Conservation (phyloP, 2,888 invertebrate genomes). For the Euplagia quadripunctaria region DNA sequence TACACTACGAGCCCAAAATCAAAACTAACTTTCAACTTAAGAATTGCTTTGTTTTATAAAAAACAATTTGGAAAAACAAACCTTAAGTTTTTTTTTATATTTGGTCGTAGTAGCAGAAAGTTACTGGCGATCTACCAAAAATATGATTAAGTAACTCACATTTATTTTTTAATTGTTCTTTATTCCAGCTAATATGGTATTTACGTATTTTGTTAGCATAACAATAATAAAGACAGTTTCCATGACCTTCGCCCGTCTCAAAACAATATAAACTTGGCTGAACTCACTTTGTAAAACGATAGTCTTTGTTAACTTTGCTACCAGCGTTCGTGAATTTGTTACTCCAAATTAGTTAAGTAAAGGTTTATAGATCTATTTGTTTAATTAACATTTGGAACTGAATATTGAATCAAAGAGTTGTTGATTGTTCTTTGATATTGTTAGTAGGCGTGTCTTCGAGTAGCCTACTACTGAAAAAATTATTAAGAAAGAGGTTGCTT, state of each 20-base stretch:
- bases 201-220: background rate
- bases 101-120: too few species aligned
- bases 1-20: background rate
- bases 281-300: slow-evolving; percentile 9
- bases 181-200: background rate
- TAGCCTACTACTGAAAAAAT: background rate
- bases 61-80: too few species aligned
- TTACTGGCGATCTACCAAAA: background rate
- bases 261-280: slow-evolving; percentile 22
- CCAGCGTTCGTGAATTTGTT: slow-evolving; percentile 15
- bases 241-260: slow-evolving; percentile 15
- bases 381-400: background rate
- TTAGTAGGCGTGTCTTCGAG: background rate
- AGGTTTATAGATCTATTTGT: slow-evolving; percentile 1
- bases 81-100: too few species aligned
- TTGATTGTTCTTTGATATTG: background rate
- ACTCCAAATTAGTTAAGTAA: slow-evolving; percentile 10
- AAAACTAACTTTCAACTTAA: too few species aligned
- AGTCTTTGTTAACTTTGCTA: slow-evolving; percentile 20
- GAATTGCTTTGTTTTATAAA: too few species aligned
- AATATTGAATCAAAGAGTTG: background rate
- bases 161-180: background rate
- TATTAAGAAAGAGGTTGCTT: background rate
- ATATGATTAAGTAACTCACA: background rate
- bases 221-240: slow-evolving; percentile 9